Evolutionary conservation across 2,113 vertebrate genomes (phyloP).

Genomic region (Ptilonorhynchus violaceus): DNA sequence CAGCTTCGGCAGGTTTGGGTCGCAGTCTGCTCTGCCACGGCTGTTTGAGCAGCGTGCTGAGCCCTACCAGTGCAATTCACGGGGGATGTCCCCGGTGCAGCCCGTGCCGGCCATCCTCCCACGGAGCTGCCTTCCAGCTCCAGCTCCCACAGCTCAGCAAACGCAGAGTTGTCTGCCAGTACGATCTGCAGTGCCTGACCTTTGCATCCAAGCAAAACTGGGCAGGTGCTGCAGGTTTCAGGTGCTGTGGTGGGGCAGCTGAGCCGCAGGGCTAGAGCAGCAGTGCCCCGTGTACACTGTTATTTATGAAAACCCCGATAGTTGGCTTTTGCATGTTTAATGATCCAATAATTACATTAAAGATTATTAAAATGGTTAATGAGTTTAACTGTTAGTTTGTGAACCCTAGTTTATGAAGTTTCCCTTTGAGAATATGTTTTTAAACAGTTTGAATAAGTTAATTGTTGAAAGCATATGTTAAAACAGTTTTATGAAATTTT

Average conservation of each 20-base stretch:
- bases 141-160: neutral
- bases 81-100: neutral
- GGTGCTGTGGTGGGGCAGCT: accelerated
- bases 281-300: accelerated
- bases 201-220: accelerated
- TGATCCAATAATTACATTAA: too few relatives aligned
- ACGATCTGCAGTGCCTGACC: accelerated
- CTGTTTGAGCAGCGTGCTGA: accelerated
- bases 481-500: too few relatives aligned
- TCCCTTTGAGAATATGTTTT: too few relatives aligned
- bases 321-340: too few relatives aligned
- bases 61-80: neutral
- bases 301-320: too few relatives aligned
- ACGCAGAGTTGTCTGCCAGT: accelerated
- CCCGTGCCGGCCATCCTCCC: neutral
- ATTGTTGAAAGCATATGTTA: too few relatives aligned
- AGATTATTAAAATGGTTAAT: too few relatives aligned
- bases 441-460: too few relatives aligned
- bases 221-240: neutral
- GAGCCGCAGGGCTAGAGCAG: neutral
- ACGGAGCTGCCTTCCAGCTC: neutral
- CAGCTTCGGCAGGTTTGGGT: neutral
- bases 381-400: too few relatives aligned
- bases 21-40: neutral
- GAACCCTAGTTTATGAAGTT: too few relatives aligned